Evolutionary conservation across 2,113 vertebrate species (phyloP), one percentile per base, ranked within the genome.

Genomic region (Trinectes maculatus): DNA sequence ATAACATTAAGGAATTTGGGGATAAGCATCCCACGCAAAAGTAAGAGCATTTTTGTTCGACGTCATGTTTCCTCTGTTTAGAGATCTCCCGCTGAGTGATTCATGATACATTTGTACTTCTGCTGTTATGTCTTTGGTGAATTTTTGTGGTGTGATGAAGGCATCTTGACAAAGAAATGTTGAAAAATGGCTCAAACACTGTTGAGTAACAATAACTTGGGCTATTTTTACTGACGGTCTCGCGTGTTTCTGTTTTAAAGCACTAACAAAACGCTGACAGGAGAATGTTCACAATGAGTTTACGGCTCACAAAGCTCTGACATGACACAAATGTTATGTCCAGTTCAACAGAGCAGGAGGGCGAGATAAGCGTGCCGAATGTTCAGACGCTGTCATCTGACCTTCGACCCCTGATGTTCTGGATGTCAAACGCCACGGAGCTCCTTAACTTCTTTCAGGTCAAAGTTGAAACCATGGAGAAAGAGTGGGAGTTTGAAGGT

Each of bases 391-490:
- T 97, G 74, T 93, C 95, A 0, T 87, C 93, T 10, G 96, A 97
- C 75, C 92, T 97, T 51, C 92, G 91, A 57, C 95, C 96, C 1
- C 92, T 97, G 48, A 95, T 96, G 92, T 94, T 96, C 60, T 97
- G 96, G 96, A 95, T 97, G 96, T 94, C 96, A 49, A 97, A 97
- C n/a, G 94, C 96, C 48, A 96, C 94, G 0, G 96, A 97, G 86
- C 93, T 97, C 26, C 92, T 97, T 8, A 96, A 96, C 86, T 95
- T 95, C 65, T 95, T 96, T 46, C 96, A 96, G 83, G 94, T 94
- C 80, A 96, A 94, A 84, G 94, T 95, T 25, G 90, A 96, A 75
- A 83, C 92, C 56, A 93, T 97, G 92, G 96, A 96, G 80, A 95
- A 94, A 77, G 96, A 97, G 71, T 95, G 94, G 67, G 96, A 97